phyloP scores from a whole-genome alignment of 2,113 vertebrate species.

The Plestiodon gilberti region DNA sequence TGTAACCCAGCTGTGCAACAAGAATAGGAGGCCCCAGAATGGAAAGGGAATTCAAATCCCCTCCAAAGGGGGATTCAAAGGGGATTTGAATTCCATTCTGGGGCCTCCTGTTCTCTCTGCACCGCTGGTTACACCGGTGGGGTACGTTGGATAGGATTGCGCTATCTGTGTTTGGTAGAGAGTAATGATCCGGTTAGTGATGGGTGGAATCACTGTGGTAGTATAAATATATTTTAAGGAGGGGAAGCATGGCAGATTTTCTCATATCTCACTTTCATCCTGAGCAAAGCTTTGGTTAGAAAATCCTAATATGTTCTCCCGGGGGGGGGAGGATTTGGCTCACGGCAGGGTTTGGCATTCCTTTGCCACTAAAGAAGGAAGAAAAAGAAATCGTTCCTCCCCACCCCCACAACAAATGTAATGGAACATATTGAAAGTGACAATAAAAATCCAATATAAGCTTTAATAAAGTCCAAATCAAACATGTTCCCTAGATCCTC shows the following conservation, averaged over 20 bases:
- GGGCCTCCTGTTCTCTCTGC: too few relatives aligned
- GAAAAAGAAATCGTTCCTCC: slow-evolving; percentile 31
- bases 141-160: too few relatives aligned
- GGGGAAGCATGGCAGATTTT: neutral
- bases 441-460: slow-evolving; percentile 41
- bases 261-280: slow-evolving; percentile 15
- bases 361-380: neutral
- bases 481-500: slow-evolving; percentile 32
- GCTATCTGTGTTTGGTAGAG: neutral
- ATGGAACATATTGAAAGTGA: slow-evolving; percentile 27
- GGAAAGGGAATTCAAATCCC: too few relatives aligned
- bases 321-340: neutral
- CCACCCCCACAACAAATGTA: slow-evolving; percentile 28
- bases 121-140: too few relatives aligned
- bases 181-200: slow-evolving; percentile 13
- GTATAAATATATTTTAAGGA: neutral
- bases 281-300: slow-evolving; percentile 10
- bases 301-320: slow-evolving; percentile 5
- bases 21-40: too few relatives aligned
- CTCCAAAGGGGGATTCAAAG: too few relatives aligned
- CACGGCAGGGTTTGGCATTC: neutral
- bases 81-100: too few relatives aligned
- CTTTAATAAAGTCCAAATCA: slow-evolving; percentile 25
- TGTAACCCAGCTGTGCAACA: too few relatives aligned
- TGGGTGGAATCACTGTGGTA: neutral